Evolutionary conservation across 2,888 invertebrate genomes (phyloP), one percentile per base, ranked within the genome.

Genomic region (Notodonta dromedarius): DNA sequence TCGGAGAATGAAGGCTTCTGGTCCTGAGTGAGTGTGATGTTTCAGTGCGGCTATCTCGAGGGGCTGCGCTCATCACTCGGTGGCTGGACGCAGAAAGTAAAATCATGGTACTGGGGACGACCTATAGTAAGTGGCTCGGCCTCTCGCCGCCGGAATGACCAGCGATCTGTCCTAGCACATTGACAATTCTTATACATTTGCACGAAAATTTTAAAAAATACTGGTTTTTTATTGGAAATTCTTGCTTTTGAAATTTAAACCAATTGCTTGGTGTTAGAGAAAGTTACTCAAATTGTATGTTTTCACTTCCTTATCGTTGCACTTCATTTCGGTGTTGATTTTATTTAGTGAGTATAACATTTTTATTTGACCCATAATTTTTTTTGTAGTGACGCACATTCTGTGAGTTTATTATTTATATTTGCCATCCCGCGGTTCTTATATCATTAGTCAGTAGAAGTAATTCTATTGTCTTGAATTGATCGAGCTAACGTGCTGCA

Each of bases 51-150:
- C 95, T 97, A 97, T 96, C 96, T 97, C 95, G 97, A 97, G 95
- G 97, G 97, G 94, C 97, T 97, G 95, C 97, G 97, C 94, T 97
- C 97, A 95, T 97, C 97, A 96, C 96, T 98, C 95, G 97, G 97
- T 96, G 97, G 97, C 96, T 97, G 97, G 96, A 98, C 98, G 95
- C 97, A 97, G 96, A 97, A 97, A 96, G 97, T 97, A 95, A 97
- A 97, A 96, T 97, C 97, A 95, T 98, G 98, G 97, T 98, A 98
- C 96, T 97, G 97, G 97, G 98, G 97, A 95, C 96, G 97, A 96
- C 97, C 97, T 96, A 97, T 97, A 95, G 97, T 97, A 97, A 97
- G 97, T 97, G 95, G 86, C 89, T 88, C 89, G 90, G 88, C 87
- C 86, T 86, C 84, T 80, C 82, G 85, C 84, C 88, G 86, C 85